Base-by-base conservation (phyloP, 1,140 invertebrate species). In the Tachypleus tridentatus region DNA sequence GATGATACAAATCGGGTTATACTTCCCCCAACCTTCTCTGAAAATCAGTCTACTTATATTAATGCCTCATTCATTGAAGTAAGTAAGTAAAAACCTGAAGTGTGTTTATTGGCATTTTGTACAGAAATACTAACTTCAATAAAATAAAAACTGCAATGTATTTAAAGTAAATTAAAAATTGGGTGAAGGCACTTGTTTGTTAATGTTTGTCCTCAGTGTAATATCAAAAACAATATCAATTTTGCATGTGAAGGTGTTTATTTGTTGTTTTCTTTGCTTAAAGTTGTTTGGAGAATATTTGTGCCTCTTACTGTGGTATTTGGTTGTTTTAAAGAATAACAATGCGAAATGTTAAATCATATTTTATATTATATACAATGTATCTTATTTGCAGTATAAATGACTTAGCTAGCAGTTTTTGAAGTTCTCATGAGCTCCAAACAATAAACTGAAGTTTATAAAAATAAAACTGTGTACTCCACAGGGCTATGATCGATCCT, bases 51-150 rank as follows among this genome's bases (percentile, higher is more conserved):
- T 50, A 95, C 93, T 3, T 98, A 97, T 74, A 97, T 97, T 70
- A 97, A 98, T 78, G 93, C 93, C 3, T 95, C 92, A 3, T 97
- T 95, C 76, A 92, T 98, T 70, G 93, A 97, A 80, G 92, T 83
- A 76, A 76, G 73, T 70, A 29, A 9, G 29, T 5, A 11, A n/a
- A 48, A 56, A 29, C 29, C 29, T 29, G 0, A 29, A 29, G 29
- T 29, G 29, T 29, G 29, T 29, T 29, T 29, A 29, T 29, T 29
- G 29, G 2, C 29, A 29, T 29, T 29, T 29, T 29, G 29, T 29
- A 29, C 29, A 29, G 29, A 29, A 29, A 29, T 29, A 29, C 29
- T 29, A 29, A 29, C 29, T 29, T 29, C 2, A 29, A 29, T 29
- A 29, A 29, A 29, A 29, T 29, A 29, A 29, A 29, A 29, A 29